Evolutionary conservation across 2,888 invertebrate species (phyloP).

Genomic region (Platycnemis pennipes): DNA sequence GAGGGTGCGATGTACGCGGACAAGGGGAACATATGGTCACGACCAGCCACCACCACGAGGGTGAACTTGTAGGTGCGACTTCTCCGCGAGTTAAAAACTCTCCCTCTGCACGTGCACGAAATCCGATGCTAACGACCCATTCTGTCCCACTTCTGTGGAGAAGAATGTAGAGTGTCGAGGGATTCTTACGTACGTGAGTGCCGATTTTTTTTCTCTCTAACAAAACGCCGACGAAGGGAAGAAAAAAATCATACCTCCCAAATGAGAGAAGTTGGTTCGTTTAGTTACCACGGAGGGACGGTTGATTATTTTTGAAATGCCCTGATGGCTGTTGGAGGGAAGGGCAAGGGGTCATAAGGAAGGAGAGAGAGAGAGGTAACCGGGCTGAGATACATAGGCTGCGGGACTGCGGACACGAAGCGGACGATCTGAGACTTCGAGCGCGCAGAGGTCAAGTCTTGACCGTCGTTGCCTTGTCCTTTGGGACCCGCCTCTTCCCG

Average conservation of each 20-base stretch:
- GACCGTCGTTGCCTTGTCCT: not conserved
- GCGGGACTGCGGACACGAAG: not conserved
- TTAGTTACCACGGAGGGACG: not conserved
- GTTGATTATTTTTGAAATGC: not conserved
- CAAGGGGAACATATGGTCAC: no score
- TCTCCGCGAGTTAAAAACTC: not conserved
- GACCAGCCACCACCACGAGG: no score
- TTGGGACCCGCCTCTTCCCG: not conserved
- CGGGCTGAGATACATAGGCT: not conserved
- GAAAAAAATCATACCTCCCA: not conserved
- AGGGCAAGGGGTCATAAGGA: not conserved
- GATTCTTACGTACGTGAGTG: not conserved
- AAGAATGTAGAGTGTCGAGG: not conserved
- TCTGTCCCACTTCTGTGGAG: not conserved
- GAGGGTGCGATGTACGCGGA: no score
- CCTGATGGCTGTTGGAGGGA: no score
- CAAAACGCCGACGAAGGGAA: not conserved
- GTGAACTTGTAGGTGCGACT: no score
- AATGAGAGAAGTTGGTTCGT: not conserved
- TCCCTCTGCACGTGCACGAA: not conserved
- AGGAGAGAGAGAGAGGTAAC: not conserved
- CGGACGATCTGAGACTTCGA: not conserved
- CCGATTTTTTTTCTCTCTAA: no score
- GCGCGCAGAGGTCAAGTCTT: slow-evolving; percentile 2
- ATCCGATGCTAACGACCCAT: not conserved